Base-by-base conservation (phyloP, 2,888 invertebrate species). In the Anoplius nigerrimus region DNA sequence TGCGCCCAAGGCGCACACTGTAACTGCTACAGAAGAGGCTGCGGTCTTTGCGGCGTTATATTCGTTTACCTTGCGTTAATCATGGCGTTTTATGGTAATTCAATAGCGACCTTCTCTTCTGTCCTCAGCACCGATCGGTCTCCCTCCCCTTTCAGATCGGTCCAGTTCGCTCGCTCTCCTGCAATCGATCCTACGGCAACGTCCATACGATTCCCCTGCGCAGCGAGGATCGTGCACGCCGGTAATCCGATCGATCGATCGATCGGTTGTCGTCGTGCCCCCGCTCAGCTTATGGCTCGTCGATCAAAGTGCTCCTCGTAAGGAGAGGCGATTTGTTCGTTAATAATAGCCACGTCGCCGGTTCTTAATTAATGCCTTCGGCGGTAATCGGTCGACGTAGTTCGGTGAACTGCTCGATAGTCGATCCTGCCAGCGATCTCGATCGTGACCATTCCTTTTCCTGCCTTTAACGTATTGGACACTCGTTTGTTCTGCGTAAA, bases 21-120 rank as follows among this genome's bases (percentile, higher is more conserved):
- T 83, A 86, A 86, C 84, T 85, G 84, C 82, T 86, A 83, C 81
- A 83, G 86, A 86, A 82, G 77, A 84, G 82, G 81, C 81, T 88
- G 87, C 83, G 88, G 88, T 88, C 79, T 74, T 69, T 74, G 78
- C 84, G 80, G 83, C 84, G 83, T 88, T 87, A 87, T 88, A 87
- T 87, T 86, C 88, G 85, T 88, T 87, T 88, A 88, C 87, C 86
- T 87, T 86, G 84, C 84, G 87, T 87, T 88, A 88, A 88, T 88
- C 87, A 88, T 88, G 86, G 86, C 88, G 86, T 87, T 88, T 89
- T 89, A 87, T 84, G 82, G 88, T 86, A 88, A 88, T 81, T 74
- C 82, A 82, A 88, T 85, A 78, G 78, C 81, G 82, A 80, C 75
- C 74, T 74, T 74, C 65, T 73, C 71, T 68, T 52, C 53, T 62